Base-by-base conservation (phyloP, 2,797 vertebrate genomes). In the Orientallactaga sibirica region DNA sequence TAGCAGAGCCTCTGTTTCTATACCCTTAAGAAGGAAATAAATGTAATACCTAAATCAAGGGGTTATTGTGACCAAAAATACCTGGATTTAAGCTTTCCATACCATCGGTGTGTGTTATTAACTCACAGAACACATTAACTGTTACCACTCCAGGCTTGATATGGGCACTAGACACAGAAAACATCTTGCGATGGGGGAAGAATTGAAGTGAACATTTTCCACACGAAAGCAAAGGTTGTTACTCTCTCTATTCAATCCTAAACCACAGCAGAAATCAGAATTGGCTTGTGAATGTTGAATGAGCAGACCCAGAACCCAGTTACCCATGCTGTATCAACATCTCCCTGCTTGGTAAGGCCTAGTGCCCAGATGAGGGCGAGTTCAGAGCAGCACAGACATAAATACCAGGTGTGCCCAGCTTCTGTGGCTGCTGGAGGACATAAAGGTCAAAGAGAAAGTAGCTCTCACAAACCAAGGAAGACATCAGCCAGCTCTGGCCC, bases 371-470 rank as follows among this genome's bases (percentile, higher is more conserved):
- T n/a, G 80, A 12, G 4, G 37, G 74, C 12, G 58, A 43, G 16
- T 83, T 79, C 9, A 58, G 83, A 91, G 24, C n/a, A 67, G 77
- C 24, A 88, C 14, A 52, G 33, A 93, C 25, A 58, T 29, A 89
- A 29, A 76, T 10, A 11, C 1, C 5, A 68, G 22, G 61, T 14
- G 18, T 68, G 18, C 24, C 62, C 27, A 89, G 68, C 15, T 87
- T 92, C n/a, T 75, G 61, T 75, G 71, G 18, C 58, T 87, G n/a
- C 27, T 67, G 27, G 33, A 82, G 10, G 58, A 43, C 22, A 75
- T 22, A 86, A 90, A 82, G 48, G 3, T 2, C 48, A 91, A 73
- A 58, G 55, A 95, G 55, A 82, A 87, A 87, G 61, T 43, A 91
- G 58, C 29, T 86, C 18, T 70, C 24, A 7, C 33, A 24, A 4